Evolutionary conservation across 2,113 vertebrate genomes (phyloP).

Genomic region (Camelus bactrianus): DNA sequence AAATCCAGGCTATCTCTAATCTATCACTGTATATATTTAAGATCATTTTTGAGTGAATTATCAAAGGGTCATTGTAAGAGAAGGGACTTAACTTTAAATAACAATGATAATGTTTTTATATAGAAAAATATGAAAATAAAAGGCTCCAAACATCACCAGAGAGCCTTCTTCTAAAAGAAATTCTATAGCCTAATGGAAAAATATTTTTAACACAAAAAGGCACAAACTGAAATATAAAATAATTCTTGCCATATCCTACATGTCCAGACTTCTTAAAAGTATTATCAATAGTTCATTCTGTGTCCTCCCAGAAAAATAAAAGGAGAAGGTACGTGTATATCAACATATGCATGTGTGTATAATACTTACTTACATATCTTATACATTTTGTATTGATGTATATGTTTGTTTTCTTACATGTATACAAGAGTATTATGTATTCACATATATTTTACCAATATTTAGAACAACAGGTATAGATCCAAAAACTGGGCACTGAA

Average conservation of each 20-base stretch:
- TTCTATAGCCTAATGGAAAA: not conserved
- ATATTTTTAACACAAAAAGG: not conserved
- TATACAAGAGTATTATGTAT: not conserved
- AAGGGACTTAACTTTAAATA: slow-evolving; percentile 26
- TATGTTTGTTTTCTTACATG: not conserved
- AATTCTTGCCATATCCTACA: not conserved
- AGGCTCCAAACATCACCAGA: not conserved
- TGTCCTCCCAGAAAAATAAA: slow-evolving; percentile 4
- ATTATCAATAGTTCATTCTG: not conserved
- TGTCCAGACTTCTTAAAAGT: not conserved
- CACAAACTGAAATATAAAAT: not conserved
- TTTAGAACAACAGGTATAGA: not conserved
- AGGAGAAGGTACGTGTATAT: not conserved
- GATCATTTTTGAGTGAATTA: not conserved
- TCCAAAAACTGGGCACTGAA: not conserved
- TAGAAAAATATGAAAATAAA: not conserved
- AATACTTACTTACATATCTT: not conserved
- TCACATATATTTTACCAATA: not conserved
- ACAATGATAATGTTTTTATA: not conserved
- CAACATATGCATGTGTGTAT: not conserved
- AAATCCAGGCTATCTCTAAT: not conserved
- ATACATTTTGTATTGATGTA: not conserved
- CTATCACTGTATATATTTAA: not conserved
- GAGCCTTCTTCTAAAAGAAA: not conserved
- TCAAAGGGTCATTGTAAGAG: not conserved